These are phyloP conservation scores for Microctenopoma lineatum DNA, from an alignment of 2,797 vertebrate genomes.

Conservation along the genomic window DNA sequence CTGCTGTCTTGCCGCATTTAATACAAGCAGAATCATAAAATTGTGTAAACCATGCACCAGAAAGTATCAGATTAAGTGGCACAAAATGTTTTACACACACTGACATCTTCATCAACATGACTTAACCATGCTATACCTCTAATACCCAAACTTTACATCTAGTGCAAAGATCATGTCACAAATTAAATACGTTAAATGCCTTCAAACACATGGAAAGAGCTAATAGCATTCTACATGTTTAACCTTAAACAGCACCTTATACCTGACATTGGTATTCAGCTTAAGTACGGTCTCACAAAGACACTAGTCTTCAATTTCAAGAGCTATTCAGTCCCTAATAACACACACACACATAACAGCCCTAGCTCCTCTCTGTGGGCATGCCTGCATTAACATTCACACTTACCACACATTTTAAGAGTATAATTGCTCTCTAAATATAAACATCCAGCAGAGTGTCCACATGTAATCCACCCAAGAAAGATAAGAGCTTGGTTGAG, in stretches of 20 bases:
- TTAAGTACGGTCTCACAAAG: conserved; percentile 4
- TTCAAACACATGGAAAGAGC: background rate
- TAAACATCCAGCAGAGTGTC: conserved; percentile 57
- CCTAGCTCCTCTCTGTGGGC: conserved; percentile 1
- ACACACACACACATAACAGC: background rate
- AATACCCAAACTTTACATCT: background rate
- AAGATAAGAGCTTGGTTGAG: conserved; percentile 5
- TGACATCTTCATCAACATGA: background rate
- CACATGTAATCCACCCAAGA: conserved; percentile 9
- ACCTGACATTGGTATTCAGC: conserved; percentile 2
- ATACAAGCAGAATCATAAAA: conserved; percentile 22
- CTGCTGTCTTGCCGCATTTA: conserved; percentile 29
- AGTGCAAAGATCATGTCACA: background rate
- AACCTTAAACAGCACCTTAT: background rate
- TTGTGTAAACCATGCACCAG: conserved; percentile 7
- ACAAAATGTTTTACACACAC: too few species aligned
- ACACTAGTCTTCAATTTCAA: conserved; percentile 25
- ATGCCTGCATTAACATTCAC: conserved; percentile 34
- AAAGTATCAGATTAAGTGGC: background rate
- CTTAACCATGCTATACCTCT: background rate
- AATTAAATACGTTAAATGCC: too few species aligned
- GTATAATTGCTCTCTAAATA: conserved; percentile 64
- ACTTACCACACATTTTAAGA: conserved; percentile 64
- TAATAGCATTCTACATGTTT: background rate
- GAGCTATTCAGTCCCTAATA: background rate